Evolutionary conservation across 2,797 vertebrate species (phyloP), one percentile per base, ranked within the genome.

Genomic region (Sternarchorhynchus goeldii): DNA sequence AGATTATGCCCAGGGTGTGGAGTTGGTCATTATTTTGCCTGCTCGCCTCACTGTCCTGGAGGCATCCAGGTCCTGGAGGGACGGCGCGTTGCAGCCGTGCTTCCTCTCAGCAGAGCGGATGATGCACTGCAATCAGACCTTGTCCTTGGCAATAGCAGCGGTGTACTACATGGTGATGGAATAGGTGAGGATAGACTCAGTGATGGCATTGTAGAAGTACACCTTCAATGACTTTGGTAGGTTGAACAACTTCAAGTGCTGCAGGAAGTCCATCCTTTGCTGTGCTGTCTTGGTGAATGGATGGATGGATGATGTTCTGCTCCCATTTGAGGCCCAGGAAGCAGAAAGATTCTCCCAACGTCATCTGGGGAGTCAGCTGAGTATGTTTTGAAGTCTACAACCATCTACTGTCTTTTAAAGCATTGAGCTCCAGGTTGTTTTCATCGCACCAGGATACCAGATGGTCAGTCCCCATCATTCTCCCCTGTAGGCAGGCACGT

Each of bases 351-450:
- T 25, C 25, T 25, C 25, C 25, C 25, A 25, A 25, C 25, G 25
- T 25, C 25, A 25, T 25, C 25, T 25, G 25, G 25, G 25, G 25
- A 25, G 25, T 25, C 25, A 10, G 76, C 56, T 50, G 57, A 4
- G 56, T n/a, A 29, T 21, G 7, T 62, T 21, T 56, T 66, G 45
- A 76, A 67, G 29, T 57, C 62, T 5, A 66, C 63, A 31, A 66
- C 45, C 74, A 66, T 55, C 57, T 77, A 70, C 57, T 59, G 56
- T 77, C 31, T 57, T 56, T 25, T 29, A n/a, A 20, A 57, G 62
- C 45, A 21, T 66, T 66, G 3, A 76, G 75, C 75, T 57, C 75
- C 55, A 76, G n/a, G 64, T 41, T 56, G 50, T 68, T 76, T 7
- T 58, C 25, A 4, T 63, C 32, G 25, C 74, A 56, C 21, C 74